These are phyloP conservation scores for Eilema griseolum DNA, from an alignment of 2,888 invertebrate species.

Conservation along the genomic window DNA sequence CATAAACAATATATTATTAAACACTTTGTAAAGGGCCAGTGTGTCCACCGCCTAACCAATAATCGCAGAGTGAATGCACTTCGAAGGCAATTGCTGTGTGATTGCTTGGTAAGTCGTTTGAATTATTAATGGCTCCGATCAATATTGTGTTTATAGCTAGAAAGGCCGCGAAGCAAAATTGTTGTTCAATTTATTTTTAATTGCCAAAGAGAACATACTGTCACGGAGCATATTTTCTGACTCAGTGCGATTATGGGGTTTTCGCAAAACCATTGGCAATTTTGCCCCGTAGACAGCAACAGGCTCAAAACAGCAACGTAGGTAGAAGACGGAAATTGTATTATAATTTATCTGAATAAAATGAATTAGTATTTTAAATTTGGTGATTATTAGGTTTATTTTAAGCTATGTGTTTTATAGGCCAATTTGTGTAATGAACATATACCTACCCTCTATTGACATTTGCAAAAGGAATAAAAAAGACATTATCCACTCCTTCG, in stretches of 20 bases:
- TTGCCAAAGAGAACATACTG: neutral
- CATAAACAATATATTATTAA: neutral
- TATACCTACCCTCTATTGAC: too few species aligned
- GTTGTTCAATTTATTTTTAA: neutral
- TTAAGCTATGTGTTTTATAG: too few species aligned
- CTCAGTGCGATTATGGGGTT: too few species aligned
- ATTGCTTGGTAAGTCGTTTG: neutral
- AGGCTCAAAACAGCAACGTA: too few species aligned
- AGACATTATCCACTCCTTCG: neutral
- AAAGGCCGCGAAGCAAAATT: neutral
- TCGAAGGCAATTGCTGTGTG: neutral
- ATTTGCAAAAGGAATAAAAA: neutral
- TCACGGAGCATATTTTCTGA: neutral
- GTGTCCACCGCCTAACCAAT: neutral
- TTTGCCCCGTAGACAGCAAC: too few species aligned
- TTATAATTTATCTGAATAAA: too few species aligned
- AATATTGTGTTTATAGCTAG: neutral
- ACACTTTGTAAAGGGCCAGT: neutral
- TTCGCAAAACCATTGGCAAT: too few species aligned
- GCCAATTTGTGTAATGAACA: too few species aligned
- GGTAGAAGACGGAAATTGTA: too few species aligned
- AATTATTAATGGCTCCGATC: constrained; percentile 2
- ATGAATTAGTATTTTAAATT: too few species aligned
- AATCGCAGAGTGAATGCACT: constrained; percentile 2
- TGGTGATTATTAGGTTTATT: too few species aligned